A percentile compares a stretch with the other conserved stretches of the same genome.
Conservation (phyloP, 53 echinoderm and acorn worm species). For the Henricia sp. region DNA sequence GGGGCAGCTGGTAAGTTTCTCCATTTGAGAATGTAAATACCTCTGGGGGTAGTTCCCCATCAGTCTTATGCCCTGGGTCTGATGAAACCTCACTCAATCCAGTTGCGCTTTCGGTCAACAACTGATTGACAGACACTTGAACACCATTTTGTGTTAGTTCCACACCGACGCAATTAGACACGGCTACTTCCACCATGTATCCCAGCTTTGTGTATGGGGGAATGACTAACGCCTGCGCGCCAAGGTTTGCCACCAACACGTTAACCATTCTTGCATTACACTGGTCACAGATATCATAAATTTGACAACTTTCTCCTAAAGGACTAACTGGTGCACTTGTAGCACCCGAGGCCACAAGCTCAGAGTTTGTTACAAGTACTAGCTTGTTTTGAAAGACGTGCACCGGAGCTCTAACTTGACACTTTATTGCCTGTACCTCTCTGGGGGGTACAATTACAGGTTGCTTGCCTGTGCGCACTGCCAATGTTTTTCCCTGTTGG, state of each 20-base stretch:
- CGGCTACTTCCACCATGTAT: background rate
- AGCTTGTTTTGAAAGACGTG: background rate
- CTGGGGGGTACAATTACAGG: background rate
- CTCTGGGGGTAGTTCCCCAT: background rate
- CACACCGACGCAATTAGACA: background rate
- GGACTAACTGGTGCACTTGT: background rate
- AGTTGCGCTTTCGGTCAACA: background rate
- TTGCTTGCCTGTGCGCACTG: slow-evolving; percentile 1
- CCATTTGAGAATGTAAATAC: background rate
- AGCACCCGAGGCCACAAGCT: background rate
- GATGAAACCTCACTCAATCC: background rate
- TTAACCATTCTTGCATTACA: background rate
- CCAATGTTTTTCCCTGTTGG: background rate
- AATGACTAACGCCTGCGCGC: background rate
- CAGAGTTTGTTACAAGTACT: background rate
- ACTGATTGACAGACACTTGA: slow-evolving; percentile 3
- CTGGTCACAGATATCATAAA: slow-evolving; percentile 13
- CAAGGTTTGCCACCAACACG: slow-evolving; percentile 2
- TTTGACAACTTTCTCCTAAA: background rate
- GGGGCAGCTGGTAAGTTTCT: background rate
- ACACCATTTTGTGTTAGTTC: background rate
- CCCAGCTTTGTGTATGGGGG: slow-evolving; percentile 17
- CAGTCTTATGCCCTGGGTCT: background rate
- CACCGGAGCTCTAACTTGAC: slow-evolving; percentile 14
- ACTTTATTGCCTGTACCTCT: background rate